Evolutionary conservation across 2,113 vertebrate species (phyloP).

Genomic region (Probosciger aterrimus): DNA sequence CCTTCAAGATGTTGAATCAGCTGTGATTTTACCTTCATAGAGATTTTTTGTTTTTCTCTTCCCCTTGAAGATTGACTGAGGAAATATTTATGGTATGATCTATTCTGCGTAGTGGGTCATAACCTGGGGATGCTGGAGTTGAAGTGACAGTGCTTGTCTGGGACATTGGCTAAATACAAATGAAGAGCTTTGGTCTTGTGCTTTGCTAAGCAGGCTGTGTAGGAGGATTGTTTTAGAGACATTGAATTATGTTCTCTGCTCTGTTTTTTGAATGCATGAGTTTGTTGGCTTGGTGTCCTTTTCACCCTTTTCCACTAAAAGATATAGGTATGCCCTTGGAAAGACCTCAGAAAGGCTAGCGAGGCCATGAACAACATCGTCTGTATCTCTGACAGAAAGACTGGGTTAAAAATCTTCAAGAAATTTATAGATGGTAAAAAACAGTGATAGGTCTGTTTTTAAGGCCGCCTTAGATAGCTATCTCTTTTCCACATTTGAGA

Average conservation of each 20-base stretch:
- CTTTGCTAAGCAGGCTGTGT: not conserved
- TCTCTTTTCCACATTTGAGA: not conserved
- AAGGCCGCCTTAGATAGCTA: not conserved
- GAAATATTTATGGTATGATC: not conserved
- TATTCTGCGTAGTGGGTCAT: not conserved
- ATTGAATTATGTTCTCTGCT: not conserved
- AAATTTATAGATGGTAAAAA: not conserved
- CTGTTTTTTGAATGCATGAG: not conserved
- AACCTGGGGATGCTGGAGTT: not conserved
- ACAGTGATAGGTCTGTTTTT: not conserved
- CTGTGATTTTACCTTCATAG: not conserved
- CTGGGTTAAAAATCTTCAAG: not conserved
- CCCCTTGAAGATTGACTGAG: not conserved
- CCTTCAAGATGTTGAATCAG: not conserved
- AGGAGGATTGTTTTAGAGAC: not conserved
- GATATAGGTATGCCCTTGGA: not conserved
- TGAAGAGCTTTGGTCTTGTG: not conserved
- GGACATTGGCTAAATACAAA: not conserved
- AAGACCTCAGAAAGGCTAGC: not conserved
- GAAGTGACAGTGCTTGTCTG: not conserved
- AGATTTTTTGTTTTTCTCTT: not conserved
- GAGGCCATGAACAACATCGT: not conserved
- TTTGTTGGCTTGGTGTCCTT: not conserved
- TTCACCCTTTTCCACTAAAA: not conserved
- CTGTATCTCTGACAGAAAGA: not conserved